Percentiles rank a stretch among this genome's conserved stretches.
Conservation (phyloP, 2,888 invertebrate species). For the Chirona hameri region DNA sequence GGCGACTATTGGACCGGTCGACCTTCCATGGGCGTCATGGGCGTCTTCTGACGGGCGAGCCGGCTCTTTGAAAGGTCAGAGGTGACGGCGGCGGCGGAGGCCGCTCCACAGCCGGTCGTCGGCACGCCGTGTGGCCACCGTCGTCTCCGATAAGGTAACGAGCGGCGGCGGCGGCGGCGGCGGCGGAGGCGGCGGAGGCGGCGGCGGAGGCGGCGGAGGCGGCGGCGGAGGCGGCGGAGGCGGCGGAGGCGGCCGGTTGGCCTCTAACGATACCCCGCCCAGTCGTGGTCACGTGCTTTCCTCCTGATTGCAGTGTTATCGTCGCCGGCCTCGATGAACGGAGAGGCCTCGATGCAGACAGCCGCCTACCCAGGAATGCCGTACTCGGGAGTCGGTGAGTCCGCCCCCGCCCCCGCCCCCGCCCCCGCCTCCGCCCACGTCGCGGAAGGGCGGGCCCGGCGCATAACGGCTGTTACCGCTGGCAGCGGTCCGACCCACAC, state of each 20-base stretch:
- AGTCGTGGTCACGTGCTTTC: neutral
- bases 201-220: neutral
- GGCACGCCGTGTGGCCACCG: neutral
- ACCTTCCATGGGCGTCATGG: neutral
- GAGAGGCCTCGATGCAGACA: constrained; percentile 70
- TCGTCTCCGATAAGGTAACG: neutral
- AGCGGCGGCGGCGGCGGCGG: neutral
- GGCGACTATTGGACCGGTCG: too few relatives aligned
- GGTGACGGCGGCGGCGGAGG: neutral
- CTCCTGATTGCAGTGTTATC: constrained; percentile 8
- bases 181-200: neutral
- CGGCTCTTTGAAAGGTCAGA: neutral
- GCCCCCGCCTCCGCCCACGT: neutral
- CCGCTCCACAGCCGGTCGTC: too few relatives aligned
- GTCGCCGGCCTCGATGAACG: constrained; percentile 54
- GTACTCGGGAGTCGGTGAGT: constrained; percentile 40
- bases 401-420: neutral
- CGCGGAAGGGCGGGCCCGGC: neutral
- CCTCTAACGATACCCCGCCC: neutral
- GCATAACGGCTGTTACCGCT: neutral
- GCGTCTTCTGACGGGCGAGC: neutral
- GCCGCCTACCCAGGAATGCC: constrained; percentile 44
- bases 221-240: neutral
- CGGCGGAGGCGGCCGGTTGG: neutral
- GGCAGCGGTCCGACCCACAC: neutral